These are phyloP conservation scores for Penelope pileata DNA, from an alignment of 2,113 vertebrate species.

Conservation along the genomic window DNA sequence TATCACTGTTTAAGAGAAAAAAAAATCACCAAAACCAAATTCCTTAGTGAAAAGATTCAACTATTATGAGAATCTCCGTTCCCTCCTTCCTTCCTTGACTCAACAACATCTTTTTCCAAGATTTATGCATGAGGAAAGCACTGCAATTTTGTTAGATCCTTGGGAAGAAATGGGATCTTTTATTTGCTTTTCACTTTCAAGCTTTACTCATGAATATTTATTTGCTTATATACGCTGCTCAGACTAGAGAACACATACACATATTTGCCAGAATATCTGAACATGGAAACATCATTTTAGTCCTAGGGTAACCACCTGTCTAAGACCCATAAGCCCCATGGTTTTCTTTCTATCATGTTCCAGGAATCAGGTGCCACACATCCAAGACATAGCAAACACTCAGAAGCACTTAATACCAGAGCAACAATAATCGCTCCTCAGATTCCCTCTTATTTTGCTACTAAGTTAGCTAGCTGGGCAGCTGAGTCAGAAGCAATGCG, in stretches of 20 bases:
- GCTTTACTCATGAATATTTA: not conserved
- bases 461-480: not conserved
- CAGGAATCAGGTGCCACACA: not conserved
- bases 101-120: not conserved
- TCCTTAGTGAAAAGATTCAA: not conserved
- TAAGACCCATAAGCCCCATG: rapidly evolving
- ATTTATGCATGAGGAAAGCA: not conserved
- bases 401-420: not conserved
- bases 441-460: not conserved
- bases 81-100: not conserved
- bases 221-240: not conserved
- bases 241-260: not conserved
- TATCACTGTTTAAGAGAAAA: not conserved
- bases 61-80: not conserved
- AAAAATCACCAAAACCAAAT: not conserved
- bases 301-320: not conserved
- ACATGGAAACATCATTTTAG: not conserved
- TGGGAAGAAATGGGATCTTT: not conserved
- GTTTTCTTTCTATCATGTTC: not conserved
- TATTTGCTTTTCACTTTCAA: not conserved
- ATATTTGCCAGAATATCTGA: not conserved
- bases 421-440: not conserved
- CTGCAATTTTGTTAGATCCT: not conserved
- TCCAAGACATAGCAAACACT: rapidly evolving
- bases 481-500: not conserved